phyloP scores from a whole-genome alignment of 2,797 vertebrate species.

The Eupleurogrammus muticus region DNA sequence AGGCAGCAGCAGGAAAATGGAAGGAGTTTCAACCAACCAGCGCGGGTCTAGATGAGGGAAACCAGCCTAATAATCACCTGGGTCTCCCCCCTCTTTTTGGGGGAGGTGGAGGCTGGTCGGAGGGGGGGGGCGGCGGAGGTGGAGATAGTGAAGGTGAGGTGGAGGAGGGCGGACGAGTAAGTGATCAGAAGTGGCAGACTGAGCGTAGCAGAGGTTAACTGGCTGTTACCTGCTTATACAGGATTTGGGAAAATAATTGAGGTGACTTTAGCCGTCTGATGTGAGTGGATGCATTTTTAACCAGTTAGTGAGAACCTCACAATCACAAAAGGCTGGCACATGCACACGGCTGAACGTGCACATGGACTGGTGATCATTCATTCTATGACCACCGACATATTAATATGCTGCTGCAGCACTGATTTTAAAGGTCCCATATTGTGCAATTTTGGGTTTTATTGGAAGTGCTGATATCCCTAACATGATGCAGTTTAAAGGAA shows the following conservation, averaged over 20 bases:
- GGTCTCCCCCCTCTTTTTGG: conserved; percentile 35
- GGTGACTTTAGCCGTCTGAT: not conserved
- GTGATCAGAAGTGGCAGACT: conserved; percentile 34
- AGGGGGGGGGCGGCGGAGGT: conserved; percentile 30
- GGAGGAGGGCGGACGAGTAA: conserved; percentile 34
- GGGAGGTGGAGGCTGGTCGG: conserved; percentile 8
- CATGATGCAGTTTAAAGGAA: too few species aligned
- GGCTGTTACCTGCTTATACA: conserved; percentile 3
- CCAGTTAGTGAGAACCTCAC: not conserved
- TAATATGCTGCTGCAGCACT: not conserved
- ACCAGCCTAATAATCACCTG: conserved; percentile 63
- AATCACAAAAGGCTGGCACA: not conserved
- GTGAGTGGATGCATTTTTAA: not conserved
- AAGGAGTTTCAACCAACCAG: conserved; percentile 41
- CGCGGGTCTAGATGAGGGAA: conserved; percentile 42
- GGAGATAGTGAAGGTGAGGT: conserved; percentile 22
- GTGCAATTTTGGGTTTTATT: too few species aligned
- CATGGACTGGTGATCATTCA: not conserved
- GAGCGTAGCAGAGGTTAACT: conserved; percentile 27
- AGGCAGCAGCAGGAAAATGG: conserved; percentile 67
- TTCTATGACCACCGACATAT: not conserved
- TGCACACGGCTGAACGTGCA: not conserved
- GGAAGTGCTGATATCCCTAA: too few species aligned
- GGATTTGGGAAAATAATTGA: not conserved
- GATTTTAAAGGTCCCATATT: too few species aligned